These are phyloP conservation scores for Aethes cnicana DNA, from an alignment of 2,888 invertebrate species.

Conservation along the genomic window DNA sequence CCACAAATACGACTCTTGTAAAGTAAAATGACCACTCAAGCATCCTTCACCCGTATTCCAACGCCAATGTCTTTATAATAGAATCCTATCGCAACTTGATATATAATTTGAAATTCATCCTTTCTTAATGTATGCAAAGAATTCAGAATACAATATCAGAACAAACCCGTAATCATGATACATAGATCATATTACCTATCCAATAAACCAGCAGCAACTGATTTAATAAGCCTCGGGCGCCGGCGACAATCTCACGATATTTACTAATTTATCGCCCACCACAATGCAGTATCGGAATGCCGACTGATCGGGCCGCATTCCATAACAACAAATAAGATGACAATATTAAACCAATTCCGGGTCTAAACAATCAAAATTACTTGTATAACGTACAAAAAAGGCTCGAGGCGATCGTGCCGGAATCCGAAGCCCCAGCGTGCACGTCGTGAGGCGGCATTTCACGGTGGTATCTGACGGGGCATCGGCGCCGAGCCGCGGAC, in stretches of 20 bases:
- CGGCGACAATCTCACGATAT: slow-evolving; percentile 59
- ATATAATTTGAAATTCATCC: slow-evolving; percentile 14
- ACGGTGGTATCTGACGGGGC: slow-evolving; percentile 73
- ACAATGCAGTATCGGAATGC: slow-evolving; percentile 61
- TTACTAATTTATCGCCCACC: slow-evolving; percentile 72
- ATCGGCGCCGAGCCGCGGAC: slow-evolving; percentile 68
- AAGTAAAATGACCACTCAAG: too few relatives aligned
- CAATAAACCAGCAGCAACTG: slow-evolving; percentile 41
- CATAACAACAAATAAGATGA: slow-evolving; percentile 54
- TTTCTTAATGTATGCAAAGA: slow-evolving; percentile 6
- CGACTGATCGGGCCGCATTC: slow-evolving; percentile 74
- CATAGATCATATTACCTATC: slow-evolving; percentile 26
- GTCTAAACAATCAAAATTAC: slow-evolving; percentile 2
- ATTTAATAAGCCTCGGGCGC: slow-evolving; percentile 63
- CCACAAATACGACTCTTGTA: too few relatives aligned
- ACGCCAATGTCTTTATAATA: background rate
- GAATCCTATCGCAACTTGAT: background rate
- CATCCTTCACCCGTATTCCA: slow-evolving; percentile 18
- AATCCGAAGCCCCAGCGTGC: slow-evolving; percentile 60
- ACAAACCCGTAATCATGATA: slow-evolving; percentile 13
- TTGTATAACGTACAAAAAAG: slow-evolving; percentile 41
- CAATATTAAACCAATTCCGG: slow-evolving; percentile 2
- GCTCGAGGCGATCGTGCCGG: slow-evolving; percentile 64
- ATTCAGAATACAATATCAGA: slow-evolving; percentile 22
- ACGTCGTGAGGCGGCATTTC: slow-evolving; percentile 78